Evolutionary conservation across 2,888 invertebrate genomes (phyloP).

Genomic region (Phengaris arion): DNA sequence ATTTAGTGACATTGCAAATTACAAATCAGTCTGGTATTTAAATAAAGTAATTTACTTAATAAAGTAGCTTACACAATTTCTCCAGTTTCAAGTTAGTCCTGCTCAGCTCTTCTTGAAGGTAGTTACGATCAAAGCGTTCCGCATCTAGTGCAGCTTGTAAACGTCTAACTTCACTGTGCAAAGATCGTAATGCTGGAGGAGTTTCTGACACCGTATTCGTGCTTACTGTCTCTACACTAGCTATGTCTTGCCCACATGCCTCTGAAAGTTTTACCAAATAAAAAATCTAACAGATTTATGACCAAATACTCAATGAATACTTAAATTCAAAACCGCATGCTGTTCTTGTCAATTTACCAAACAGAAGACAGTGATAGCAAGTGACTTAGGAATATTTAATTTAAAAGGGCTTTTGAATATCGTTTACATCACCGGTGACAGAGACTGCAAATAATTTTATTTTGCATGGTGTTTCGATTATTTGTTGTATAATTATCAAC

Average conservation of each 20-base stretch:
- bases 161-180: conserved; percentile 71
- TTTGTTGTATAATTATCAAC: no score
- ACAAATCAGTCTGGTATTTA: no score
- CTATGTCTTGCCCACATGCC: conserved; percentile 58
- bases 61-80: conserved; percentile 68
- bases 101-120: conserved; percentile 80
- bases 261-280: conserved; percentile 47
- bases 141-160: conserved; percentile 80
- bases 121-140: conserved; percentile 81
- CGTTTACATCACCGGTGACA: no score
- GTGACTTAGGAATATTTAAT: no score
- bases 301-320: no score
- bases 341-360: no score
- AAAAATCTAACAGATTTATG: background rate
- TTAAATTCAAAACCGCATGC: background rate
- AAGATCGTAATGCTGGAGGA: conserved; percentile 63
- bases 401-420: no score
- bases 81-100: conserved; percentile 74
- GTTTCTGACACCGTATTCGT: conserved; percentile 53
- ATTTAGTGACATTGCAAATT: no score
- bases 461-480: no score
- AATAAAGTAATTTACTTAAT: conserved; percentile 8
- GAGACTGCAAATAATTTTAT: no score
- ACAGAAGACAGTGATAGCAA: no score
- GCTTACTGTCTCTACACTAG: conserved; percentile 37